These are phyloP conservation scores for Aricia artaxerxes DNA, from an alignment of 2,888 invertebrate species.

Conservation along the genomic window DNA sequence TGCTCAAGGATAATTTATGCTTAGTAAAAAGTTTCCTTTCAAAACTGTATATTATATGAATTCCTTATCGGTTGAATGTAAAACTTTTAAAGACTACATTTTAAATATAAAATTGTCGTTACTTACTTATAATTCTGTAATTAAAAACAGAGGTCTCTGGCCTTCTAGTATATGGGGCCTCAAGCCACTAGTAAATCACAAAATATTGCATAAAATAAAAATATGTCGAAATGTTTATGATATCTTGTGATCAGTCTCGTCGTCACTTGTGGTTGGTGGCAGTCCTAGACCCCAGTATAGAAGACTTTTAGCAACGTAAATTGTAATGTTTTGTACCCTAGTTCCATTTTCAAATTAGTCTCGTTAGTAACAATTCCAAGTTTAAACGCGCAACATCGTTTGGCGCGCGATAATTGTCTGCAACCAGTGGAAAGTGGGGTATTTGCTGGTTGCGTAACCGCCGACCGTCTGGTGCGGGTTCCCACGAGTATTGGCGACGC, in stretches of 20 bases:
- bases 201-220: too few species aligned
- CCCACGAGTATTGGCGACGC: not conserved
- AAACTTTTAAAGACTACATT: not conserved
- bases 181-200: too few species aligned
- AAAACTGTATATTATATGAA: not conserved
- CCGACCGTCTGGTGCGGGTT: slow-evolving; percentile 3
- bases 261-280: too few species aligned
- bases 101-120: not conserved
- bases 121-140: too few species aligned
- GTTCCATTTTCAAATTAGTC: not conserved
- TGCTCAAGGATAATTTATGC: not conserved
- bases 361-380: not conserved
- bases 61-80: not conserved
- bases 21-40: not conserved
- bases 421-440: slow-evolving; percentile 9
- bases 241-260: too few species aligned
- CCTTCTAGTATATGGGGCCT: too few species aligned
- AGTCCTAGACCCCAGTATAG: too few species aligned
- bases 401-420: not conserved
- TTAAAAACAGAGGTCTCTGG: too few species aligned
- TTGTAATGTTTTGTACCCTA: not conserved
- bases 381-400: not conserved
- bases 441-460: not conserved
- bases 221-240: too few species aligned
- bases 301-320: too few species aligned